A percentile compares a stretch with the other conserved stretches of the same genome.
Conservation (phyloP, 2,113 vertebrate genomes). For the Ursus arctos region DNA sequence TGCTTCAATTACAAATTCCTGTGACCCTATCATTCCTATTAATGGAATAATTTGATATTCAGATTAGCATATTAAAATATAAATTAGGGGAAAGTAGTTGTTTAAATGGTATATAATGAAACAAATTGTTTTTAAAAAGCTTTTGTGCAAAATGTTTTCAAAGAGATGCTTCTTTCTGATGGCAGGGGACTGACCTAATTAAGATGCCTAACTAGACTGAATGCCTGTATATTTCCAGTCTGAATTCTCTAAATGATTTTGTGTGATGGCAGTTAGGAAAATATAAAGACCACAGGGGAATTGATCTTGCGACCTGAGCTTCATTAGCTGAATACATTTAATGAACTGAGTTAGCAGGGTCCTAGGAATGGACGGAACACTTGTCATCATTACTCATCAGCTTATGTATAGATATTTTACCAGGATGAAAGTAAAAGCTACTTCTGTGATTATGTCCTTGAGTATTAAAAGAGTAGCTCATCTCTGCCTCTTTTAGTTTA, state of each 20-base stretch:
- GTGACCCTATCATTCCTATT: neutral
- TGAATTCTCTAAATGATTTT: slow-evolving; percentile 72
- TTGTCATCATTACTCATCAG: slow-evolving; percentile 62
- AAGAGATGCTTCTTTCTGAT: slow-evolving; percentile 50
- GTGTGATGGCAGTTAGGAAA: slow-evolving; percentile 67
- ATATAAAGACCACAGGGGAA: slow-evolving; percentile 66
- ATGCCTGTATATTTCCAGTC: slow-evolving; percentile 53
- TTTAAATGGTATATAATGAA: slow-evolving; percentile 60
- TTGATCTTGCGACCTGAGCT: slow-evolving; percentile 65
- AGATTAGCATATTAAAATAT: slow-evolving; percentile 56
- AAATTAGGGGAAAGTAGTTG: slow-evolving; percentile 29
- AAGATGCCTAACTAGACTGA: slow-evolving; percentile 69
- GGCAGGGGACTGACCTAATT: slow-evolving; percentile 67
- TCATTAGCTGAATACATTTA: slow-evolving; percentile 74
- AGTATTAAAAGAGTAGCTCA: neutral
- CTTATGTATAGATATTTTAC: slow-evolving; percentile 31
- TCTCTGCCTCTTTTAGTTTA: slow-evolving; percentile 45
- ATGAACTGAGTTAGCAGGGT: slow-evolving; percentile 69
- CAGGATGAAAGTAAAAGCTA: slow-evolving; percentile 48
- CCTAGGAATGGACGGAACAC: neutral
- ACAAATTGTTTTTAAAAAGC: slow-evolving; percentile 40
- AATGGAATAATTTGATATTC: slow-evolving; percentile 28
- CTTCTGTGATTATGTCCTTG: slow-evolving; percentile 45
- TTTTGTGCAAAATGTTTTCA: slow-evolving; percentile 59
- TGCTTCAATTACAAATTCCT: slow-evolving; percentile 33